Base-by-base conservation (phyloP, 2,888 invertebrate species). In the Metacarcinus magister region DNA sequence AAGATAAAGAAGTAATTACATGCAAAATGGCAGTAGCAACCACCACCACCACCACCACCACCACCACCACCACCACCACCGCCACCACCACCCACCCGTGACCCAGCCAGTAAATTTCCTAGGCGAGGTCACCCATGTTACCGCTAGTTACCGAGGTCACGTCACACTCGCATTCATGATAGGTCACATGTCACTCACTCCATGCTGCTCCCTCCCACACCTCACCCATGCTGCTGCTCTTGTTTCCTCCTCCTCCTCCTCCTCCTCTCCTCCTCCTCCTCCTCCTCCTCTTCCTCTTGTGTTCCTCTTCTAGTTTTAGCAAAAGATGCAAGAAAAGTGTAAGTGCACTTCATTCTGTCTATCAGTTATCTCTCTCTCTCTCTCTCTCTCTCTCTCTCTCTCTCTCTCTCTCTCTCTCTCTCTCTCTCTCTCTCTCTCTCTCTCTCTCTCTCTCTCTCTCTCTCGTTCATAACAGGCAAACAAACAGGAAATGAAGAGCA, bases 1-100 rank as follows among this genome's bases (percentile, higher is more conserved):
- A 96, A 95, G 43, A 94, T 93, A 23, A 87, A 96, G 46, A 92
- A 95, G 48, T 95, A 96, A 87, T 94, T 67, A 46, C 67, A 95
- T 46, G 1, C 54, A 94, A 54, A 44, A 82, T 32, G 32, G 32
- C 0, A 82, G 82, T 82, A 82, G 82, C 10, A 82, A 43, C 44
- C 93, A 93, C 46, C 93, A 95, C 75, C 44, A 60, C 90, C 95
- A 92, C 46, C 60, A 90, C n/a, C 92, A 92, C 90, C 90, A 91
- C n/a, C 93, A 92, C 43, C 95, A 95, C 92, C 32, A 44, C 93
- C 54, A 93, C 44, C 93, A 46, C 82, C 44, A 75, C 67, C 60
- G 46, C 54, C 95, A 60, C n/a, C 93, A 82, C 39, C 93, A 75
- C 1, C 3, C 48, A 32, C 44, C 28, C 54, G 39, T 43, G 28